Conservation (phyloP, 2,113 vertebrate species). For the Xiphorhynchus elegans region DNA sequence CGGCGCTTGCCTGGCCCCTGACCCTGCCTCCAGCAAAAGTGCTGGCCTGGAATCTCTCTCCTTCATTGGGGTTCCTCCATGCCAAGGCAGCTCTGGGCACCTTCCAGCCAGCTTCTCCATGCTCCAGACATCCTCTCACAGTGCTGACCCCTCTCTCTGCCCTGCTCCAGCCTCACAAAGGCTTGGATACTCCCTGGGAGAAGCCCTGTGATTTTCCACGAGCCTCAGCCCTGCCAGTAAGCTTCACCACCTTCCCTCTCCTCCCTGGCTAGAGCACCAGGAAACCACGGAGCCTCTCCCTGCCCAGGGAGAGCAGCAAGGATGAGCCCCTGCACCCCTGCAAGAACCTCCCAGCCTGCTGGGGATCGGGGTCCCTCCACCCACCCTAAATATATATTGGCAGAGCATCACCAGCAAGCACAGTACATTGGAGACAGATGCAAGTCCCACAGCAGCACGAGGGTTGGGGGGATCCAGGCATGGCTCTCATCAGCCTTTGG, state of each 20-base stretch:
- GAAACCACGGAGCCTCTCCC: background rate
- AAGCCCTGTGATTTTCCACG: background rate
- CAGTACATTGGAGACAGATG: slow-evolving; percentile 8
- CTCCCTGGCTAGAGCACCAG: background rate
- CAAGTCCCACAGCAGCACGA: rapidly evolving
- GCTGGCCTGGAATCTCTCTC: background rate
- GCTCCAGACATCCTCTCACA: background rate
- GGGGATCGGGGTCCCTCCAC: rapidly evolving
- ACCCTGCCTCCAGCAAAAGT: background rate
- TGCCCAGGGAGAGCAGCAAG: rapidly evolving
- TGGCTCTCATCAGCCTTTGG: background rate
- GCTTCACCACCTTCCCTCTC: rapidly evolving
- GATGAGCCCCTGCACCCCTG: background rate
- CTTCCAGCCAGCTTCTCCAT: background rate
- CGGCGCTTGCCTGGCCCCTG: background rate
- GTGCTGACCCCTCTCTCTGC: background rate
- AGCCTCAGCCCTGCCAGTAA: background rate
- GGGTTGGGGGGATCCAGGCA: background rate
- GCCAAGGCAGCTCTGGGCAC: background rate
- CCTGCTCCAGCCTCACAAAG: background rate
- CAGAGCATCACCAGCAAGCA: background rate
- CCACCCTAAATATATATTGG: background rate
- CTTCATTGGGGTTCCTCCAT: rapidly evolving
- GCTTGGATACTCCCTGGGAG: background rate
- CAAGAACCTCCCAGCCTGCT: background rate